These are phyloP conservation scores for Suillia variegata DNA, from an alignment of 2,888 invertebrate species.

Conservation along the genomic window DNA sequence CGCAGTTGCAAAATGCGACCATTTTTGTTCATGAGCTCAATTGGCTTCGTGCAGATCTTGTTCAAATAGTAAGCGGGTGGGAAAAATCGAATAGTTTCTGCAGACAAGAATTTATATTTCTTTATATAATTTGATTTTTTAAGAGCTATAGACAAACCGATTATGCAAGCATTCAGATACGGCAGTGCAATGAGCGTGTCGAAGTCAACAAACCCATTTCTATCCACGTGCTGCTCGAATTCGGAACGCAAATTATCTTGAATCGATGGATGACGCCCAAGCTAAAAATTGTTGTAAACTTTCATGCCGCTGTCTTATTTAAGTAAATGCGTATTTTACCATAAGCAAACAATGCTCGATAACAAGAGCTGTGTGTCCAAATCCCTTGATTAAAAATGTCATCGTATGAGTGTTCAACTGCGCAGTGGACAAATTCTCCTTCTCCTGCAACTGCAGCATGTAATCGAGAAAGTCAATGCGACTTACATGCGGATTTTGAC, in stretches of 20 bases:
- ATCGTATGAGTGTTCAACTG: conserved; percentile 49
- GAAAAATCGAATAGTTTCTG: conserved; percentile 43
- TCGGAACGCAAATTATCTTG: conserved; percentile 40
- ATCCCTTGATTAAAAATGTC: conserved; percentile 56
- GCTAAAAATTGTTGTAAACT: conserved; percentile 19
- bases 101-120: not conserved
- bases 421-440: conserved; percentile 39
- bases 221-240: not conserved
- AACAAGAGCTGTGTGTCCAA: conserved; percentile 49
- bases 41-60: conserved; percentile 37
- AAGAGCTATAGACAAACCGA: too few relatives aligned
- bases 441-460: conserved; percentile 51
- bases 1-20: conserved; percentile 35
- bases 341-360: conserved; percentile 45
- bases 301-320: too few relatives aligned
- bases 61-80: conserved; percentile 29
- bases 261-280: conserved; percentile 41
- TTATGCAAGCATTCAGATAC: conserved; percentile 53
- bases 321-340: conserved; percentile 36
- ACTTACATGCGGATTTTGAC: too few relatives aligned
- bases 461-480: conserved; percentile 54
- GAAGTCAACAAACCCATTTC: conserved; percentile 35
- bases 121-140: too few relatives aligned
- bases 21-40: conserved; percentile 35
- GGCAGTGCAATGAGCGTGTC: conserved; percentile 47